A percentile compares a stretch with the other conserved stretches of the same genome.
These are phyloP conservation scores for Eleginops maclovinus DNA, from an alignment of 2,113 vertebrate genomes.

Conservation along the genomic window DNA sequence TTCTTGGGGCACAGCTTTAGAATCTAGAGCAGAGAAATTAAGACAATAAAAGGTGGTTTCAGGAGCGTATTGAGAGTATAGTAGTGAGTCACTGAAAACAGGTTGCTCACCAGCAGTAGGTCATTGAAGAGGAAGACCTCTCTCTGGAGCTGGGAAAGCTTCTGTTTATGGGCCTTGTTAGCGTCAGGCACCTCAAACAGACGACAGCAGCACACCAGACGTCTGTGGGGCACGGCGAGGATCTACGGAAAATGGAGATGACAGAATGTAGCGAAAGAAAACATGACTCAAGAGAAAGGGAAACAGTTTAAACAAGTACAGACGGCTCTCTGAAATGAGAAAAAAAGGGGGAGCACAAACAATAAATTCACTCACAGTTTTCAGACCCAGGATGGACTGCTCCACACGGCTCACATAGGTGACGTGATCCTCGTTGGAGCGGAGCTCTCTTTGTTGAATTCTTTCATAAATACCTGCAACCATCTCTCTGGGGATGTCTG, in stretches of 20 bases:
- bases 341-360: not conserved
- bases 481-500: constrained; percentile 97
- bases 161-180: constrained; percentile 98
- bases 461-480: constrained; percentile 98
- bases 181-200: constrained; percentile 96
- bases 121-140: constrained; percentile 99
- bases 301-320: constrained; percentile 11
- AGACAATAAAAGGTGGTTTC: not conserved
- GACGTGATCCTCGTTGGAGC: constrained; percentile 98
- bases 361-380: constrained; percentile 89
- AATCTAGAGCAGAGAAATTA: constrained; percentile 83
- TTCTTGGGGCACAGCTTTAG: constrained; percentile 98
- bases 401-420: constrained; percentile 99
- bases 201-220: constrained; percentile 98
- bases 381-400: constrained; percentile 98
- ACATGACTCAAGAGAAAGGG: constrained; percentile 17
- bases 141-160: constrained; percentile 95
- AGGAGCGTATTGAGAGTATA: not conserved
- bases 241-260: constrained; percentile 83
- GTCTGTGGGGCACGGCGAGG: constrained; percentile 94
- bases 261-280: constrained; percentile 43
- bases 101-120: constrained; percentile 92
- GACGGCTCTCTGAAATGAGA: constrained; percentile 18
- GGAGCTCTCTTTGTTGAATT: constrained; percentile 97
- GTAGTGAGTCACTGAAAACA: not conserved